phyloP scores from a whole-genome alignment of 2,113 vertebrate genomes.

The Grantiella picta region DNA sequence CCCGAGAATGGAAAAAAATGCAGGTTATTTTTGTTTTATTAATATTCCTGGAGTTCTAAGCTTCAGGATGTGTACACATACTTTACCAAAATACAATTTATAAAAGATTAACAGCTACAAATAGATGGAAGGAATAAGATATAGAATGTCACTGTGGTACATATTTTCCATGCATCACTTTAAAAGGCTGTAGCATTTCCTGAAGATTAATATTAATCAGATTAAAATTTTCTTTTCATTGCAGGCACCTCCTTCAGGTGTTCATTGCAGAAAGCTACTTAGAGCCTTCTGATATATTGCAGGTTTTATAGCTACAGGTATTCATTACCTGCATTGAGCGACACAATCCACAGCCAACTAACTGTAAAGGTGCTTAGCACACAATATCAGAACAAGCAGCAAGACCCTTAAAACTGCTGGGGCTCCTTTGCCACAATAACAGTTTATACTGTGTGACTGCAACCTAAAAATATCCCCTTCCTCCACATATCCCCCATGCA shows the following conservation, averaged over 20 bases:
- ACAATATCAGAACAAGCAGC: background rate
- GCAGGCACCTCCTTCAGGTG: background rate
- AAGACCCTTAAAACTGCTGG: background rate
- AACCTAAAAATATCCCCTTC: constrained; percentile 1
- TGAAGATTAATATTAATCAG: background rate
- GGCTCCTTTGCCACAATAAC: background rate
- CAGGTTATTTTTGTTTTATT: background rate
- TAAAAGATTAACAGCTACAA: background rate
- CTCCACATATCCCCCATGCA: background rate
- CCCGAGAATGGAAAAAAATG: background rate
- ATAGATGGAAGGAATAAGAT: background rate
- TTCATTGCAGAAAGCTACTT: background rate
- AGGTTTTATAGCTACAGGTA: background rate
- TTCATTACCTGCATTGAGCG: background rate
- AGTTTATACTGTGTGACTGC: background rate
- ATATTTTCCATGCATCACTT: background rate
- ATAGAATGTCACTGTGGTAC: background rate
- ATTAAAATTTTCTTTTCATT: background rate
- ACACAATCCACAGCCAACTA: background rate
- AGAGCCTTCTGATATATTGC: background rate
- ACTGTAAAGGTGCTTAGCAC: background rate
- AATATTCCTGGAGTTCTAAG: background rate
- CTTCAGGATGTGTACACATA: background rate
- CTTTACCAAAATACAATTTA: background rate
- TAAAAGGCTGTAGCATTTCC: background rate